Conservation (phyloP, 2,113 vertebrate species). For the Alligator sinensis region DNA sequence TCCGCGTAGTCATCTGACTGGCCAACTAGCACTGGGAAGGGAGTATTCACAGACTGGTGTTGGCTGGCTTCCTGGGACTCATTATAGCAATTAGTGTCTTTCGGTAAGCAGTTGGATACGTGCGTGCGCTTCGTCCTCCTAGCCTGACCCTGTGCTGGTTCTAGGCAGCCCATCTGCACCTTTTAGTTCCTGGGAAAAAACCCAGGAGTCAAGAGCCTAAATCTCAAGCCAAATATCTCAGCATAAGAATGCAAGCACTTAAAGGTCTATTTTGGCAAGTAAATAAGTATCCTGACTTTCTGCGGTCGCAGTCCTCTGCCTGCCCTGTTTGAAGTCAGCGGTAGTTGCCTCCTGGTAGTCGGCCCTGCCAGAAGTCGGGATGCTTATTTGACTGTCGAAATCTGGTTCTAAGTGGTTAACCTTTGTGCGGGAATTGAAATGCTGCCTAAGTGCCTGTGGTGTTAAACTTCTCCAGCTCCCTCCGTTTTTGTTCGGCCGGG, state of each 20-base stretch:
- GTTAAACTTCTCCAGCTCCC: not conserved
- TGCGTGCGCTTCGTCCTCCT: fast-evolving
- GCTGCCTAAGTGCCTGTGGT: not conserved
- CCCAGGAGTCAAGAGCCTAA: not conserved
- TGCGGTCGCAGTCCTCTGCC: not conserved
- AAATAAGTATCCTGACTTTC: fast-evolving
- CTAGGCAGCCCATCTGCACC: not conserved
- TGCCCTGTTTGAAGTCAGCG: fast-evolving
- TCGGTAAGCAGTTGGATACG: not conserved
- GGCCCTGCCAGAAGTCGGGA: not conserved
- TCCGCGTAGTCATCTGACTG: not conserved
- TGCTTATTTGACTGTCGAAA: not conserved
- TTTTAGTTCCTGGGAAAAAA: not conserved
- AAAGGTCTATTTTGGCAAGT: not conserved
- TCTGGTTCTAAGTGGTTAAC: not conserved
- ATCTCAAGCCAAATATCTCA: not conserved
- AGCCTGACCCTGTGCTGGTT: not conserved
- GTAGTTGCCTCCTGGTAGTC: fast-evolving
- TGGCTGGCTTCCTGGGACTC: not conserved
- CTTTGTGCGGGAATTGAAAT: not conserved
- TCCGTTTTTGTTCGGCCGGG: not conserved
- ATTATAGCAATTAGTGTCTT: not conserved
- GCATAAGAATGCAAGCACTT: not conserved
- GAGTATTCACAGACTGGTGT: fast-evolving
- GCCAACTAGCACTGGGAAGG: not conserved